These are phyloP conservation scores for Ametastegia equiseti DNA, from an alignment of 2,888 invertebrate species.

Conservation along the genomic window DNA sequence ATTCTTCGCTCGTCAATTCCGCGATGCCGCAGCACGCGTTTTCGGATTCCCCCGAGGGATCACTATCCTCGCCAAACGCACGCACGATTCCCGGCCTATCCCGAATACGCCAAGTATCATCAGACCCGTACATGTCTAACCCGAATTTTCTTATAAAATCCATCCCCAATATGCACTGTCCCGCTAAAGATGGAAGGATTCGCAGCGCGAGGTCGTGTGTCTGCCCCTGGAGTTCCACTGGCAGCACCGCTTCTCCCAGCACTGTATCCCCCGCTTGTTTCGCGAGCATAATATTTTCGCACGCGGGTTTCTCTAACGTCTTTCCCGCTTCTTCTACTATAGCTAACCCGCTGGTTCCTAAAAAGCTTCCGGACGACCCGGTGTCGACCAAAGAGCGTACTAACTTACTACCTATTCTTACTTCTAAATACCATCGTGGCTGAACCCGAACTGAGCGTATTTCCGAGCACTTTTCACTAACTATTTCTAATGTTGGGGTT, in stretches of 20 bases:
- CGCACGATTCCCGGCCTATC: background rate
- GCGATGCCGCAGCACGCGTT: background rate
- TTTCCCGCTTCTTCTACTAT: background rate
- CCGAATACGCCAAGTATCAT: background rate
- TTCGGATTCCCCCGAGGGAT: background rate
- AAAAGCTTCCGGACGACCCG: background rate
- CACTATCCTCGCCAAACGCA: background rate
- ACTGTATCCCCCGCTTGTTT: background rate
- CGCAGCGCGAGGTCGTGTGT: background rate
- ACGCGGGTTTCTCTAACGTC: background rate
- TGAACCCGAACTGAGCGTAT: background rate
- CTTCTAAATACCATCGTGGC: background rate
- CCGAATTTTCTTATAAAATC: background rate
- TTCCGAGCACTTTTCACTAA: no score
- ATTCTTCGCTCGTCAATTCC: background rate
- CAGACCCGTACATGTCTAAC: background rate
- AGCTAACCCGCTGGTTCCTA: background rate
- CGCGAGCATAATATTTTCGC: background rate
- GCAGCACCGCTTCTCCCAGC: background rate
- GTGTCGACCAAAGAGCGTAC: no score
- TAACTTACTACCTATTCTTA: background rate
- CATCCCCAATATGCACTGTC: background rate
- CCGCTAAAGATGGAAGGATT: background rate
- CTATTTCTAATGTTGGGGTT: no score
- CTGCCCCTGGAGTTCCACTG: background rate